These are phyloP conservation scores for Amyelois transitella DNA, from an alignment of 1,140 invertebrate genomes.

Conservation along the genomic window DNA sequence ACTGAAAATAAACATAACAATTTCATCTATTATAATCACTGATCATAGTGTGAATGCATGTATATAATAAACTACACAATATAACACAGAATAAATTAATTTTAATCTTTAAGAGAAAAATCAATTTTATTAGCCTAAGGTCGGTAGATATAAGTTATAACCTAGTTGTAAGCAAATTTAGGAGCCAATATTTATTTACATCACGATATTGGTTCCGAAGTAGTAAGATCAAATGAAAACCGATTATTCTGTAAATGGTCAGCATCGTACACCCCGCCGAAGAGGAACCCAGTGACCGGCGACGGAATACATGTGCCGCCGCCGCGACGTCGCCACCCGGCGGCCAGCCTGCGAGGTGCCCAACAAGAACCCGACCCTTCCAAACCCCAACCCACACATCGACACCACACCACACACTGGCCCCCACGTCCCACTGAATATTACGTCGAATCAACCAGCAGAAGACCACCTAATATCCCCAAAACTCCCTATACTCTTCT, in stretches of 20 bases:
- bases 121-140: no score
- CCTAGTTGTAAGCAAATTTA: background rate
- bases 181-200: background rate
- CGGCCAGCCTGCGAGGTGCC: constrained; percentile 69
- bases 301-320: constrained; percentile 61
- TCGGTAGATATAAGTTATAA: background rate
- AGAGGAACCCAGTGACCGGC: constrained; percentile 72
- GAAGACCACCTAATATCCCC: constrained; percentile 28
- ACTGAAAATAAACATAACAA: constrained; percentile 1
- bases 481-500: constrained; percentile 52
- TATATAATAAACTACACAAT: constrained; percentile 4
- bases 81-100: no score
- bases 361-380: constrained; percentile 35
- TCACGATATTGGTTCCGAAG: background rate
- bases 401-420: constrained; percentile 50
- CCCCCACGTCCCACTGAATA: constrained; percentile 54
- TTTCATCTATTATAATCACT: constrained; percentile 3
- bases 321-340: constrained; percentile 55
- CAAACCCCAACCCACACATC: constrained; percentile 52
- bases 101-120: no score
- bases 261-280: constrained; percentile 64
- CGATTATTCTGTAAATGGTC: constrained; percentile 65
- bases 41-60: constrained; percentile 10
- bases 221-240: constrained; percentile 52
- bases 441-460: constrained; percentile 54